Conservation (phyloP, 2,797 vertebrate species). For the Eospalax fontanierii region DNA sequence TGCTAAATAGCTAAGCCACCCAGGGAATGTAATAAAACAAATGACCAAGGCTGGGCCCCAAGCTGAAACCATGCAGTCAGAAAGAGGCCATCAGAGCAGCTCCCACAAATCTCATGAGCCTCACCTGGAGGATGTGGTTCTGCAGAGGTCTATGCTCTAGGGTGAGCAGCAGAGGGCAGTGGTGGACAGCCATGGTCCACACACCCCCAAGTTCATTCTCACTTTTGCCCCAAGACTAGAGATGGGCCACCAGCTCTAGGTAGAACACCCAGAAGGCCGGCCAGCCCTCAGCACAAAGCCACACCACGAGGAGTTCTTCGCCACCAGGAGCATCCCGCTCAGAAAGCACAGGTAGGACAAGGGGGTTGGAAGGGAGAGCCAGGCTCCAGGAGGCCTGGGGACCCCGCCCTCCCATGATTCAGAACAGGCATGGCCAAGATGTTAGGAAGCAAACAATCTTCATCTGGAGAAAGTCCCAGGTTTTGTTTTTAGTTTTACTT, state of each 20-base stretch:
- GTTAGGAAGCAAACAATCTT: neutral
- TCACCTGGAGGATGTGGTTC: accelerated
- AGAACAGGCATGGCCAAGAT: accelerated
- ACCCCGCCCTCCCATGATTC: neutral
- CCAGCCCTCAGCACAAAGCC: neutral
- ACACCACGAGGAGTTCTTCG: accelerated
- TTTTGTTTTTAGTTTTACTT: neutral
- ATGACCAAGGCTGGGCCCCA: neutral
- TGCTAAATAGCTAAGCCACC: neutral
- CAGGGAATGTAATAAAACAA: neutral
- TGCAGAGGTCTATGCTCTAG: accelerated
- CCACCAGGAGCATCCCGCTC: too few species aligned
- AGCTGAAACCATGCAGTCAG: neutral
- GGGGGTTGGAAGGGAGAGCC: accelerated
- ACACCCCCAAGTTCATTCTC: neutral
- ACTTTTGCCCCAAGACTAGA: neutral
- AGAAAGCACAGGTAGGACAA: too few species aligned
- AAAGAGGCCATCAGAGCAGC: neutral
- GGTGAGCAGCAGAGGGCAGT: accelerated
- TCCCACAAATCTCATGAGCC: too few species aligned
- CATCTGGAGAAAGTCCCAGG: neutral
- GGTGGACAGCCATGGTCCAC: accelerated
- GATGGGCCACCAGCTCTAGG: accelerated
- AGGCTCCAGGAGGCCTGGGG: neutral
- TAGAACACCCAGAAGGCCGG: neutral